Base-by-base conservation (phyloP, 2,888 invertebrate genomes). In the Synergus laeviventris region DNA sequence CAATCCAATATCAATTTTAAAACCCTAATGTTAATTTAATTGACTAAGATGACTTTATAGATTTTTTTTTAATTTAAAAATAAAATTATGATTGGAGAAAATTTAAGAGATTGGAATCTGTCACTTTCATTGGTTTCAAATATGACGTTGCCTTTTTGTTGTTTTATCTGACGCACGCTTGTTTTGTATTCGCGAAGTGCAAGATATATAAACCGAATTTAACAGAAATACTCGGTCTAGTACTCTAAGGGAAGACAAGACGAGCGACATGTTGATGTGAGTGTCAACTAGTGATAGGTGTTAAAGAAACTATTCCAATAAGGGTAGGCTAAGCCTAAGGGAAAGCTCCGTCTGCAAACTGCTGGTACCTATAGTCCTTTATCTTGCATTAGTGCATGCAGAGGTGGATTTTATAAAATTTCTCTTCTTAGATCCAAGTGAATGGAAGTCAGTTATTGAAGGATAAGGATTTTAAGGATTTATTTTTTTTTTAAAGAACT, bases 231-330 rank as follows among this genome's bases (percentile, higher is more conserved):
- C 31, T 5, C 31, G 31, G 31, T 31, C 31, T 31, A 5, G 31
- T 5, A 31, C 31, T 31, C 31, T 31, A 31, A 31, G 9, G 59
- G 73, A 36, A 38, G 61, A 54, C 61, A 76, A 76, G 45, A 66
- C 64, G 74, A 75, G 75, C 66, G 12, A 14, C 21, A 18, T 64
- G 59, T 54, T 66, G 75, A 74, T 77, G 70, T 60, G 74, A 73
- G 77, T 64, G 56, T 64, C 70, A 42, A 73, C 61, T 54, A 61
- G 45, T 73, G 70, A 77, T 77, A 77, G 75, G 74, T 77, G 76
- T 62, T 61, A 62, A 79, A 77, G 77, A 79, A 79, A 79, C 79
- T 79, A 78, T 77, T 79, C 77, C 79, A 77, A 79, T 79, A 77
- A 79, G 76, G 38, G 36, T 73, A 66, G 75, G 75, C 73, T 73